Evolutionary conservation across 1,140 invertebrate species (phyloP), one percentile per base, ranked within the genome.

Genomic region (Achatina immaculata): DNA sequence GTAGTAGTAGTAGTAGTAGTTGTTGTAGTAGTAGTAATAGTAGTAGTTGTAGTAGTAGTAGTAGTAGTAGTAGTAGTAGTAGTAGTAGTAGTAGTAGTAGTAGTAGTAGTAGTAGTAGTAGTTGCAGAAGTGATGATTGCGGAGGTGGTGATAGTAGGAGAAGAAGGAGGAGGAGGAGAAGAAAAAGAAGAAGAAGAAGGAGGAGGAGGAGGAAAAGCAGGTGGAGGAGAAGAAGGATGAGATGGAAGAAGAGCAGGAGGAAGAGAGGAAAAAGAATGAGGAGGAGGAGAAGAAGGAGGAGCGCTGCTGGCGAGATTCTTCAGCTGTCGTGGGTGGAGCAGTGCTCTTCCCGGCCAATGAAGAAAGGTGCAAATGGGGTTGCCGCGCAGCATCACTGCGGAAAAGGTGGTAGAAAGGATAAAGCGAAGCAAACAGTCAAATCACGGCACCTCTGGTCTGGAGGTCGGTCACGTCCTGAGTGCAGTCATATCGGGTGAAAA

Each of bases 101-200:
- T 31, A 62, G 51, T 24, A 78, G 65, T 28, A 21, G 36, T 24
- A 66, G 62, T 9, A 43, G 69, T 14, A 36, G 66, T 11, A 11
- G 42, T 16, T 38, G 51, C 16, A 28, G 34, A 24, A 48, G 66
- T n/a, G 0, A 68, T 24, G 28, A n/a, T 16, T 31, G 42, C 34
- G 34, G 62, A 79, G 48, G 48, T 31, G 55, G 69, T 58, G 48
- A 74, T 31, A 74, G 38, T 58, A 45, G 45, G 55, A 65, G 45
- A 58, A 21, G 58, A 19, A 55, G 66, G 42, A 24, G 42, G 48
- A 40, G 45, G 65, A 68, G 51, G 69, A 40, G 21, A 80, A 62
- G 34, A 62, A 43, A 62, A 78, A 24, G 36, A 62, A 34, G 14
- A 68, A 62, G 62, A 42, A 40, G 62, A 66, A 31, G 40, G 62